Conservation (phyloP, 2,113 vertebrate genomes). For the Vombatus ursinus region DNA sequence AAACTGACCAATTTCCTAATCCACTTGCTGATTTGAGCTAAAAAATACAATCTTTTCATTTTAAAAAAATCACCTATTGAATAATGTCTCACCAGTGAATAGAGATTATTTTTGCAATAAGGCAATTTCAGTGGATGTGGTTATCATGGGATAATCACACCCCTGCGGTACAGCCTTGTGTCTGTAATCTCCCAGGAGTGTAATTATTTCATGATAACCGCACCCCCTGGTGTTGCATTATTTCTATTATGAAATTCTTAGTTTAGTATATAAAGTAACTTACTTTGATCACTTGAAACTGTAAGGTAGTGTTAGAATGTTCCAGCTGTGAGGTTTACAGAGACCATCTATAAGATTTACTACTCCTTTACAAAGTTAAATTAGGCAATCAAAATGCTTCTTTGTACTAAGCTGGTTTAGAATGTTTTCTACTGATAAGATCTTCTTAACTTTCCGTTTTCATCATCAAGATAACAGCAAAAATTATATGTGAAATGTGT, state of each 20-base stretch:
- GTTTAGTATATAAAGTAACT: conserved; percentile 87
- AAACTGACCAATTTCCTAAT: conserved; percentile 82
- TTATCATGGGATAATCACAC: conserved; percentile 90
- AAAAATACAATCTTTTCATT: conserved; percentile 82
- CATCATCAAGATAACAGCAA: conserved; percentile 61
- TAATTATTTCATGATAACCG: conserved; percentile 90
- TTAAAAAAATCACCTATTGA: conserved; percentile 82
- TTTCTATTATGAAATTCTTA: conserved; percentile 89
- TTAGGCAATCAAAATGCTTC: conserved; percentile 88
- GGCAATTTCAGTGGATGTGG: conserved; percentile 87
- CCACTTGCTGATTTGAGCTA: conserved; percentile 82
- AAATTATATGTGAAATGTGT: conserved; percentile 65
- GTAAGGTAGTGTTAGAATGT: conserved; percentile 82
- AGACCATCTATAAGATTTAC: conserved; percentile 85
- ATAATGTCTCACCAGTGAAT: conserved; percentile 86
- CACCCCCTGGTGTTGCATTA: conserved; percentile 85
- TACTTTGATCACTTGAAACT: conserved; percentile 87
- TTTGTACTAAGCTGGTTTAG: conserved; percentile 85
- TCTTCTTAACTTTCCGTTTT: conserved; percentile 77
- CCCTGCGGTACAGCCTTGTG: conserved; percentile 86
- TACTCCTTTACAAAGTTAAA: conserved; percentile 86
- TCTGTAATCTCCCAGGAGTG: conserved; percentile 88
- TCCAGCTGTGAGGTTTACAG: conserved; percentile 88
- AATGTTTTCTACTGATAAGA: conserved; percentile 78
- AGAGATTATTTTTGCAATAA: conserved; percentile 91